These are phyloP conservation scores for Eulemur rufifrons DNA, from an alignment of 2,113 vertebrate genomes.

Conservation along the genomic window DNA sequence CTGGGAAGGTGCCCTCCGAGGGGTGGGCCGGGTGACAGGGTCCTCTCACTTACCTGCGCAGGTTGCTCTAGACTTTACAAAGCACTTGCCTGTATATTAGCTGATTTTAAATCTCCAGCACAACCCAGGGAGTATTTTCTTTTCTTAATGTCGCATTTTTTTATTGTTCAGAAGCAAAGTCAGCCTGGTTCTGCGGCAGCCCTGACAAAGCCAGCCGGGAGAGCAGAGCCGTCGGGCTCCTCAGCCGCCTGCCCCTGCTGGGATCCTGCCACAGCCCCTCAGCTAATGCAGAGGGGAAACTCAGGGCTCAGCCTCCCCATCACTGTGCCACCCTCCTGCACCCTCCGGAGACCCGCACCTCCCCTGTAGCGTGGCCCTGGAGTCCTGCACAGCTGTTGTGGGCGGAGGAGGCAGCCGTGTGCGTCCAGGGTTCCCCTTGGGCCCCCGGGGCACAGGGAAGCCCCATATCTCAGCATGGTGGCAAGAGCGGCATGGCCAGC, in stretches of 20 bases:
- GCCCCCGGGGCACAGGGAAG: neutral
- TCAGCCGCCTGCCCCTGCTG: fast-evolving
- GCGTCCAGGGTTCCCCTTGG: fast-evolving
- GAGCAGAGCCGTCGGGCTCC: fast-evolving
- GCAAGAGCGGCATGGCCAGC: neutral
- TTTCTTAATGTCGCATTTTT: neutral
- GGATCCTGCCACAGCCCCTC: neutral
- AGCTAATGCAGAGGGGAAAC: neutral
- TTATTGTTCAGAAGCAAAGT: neutral
- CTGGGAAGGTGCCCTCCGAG: neutral
- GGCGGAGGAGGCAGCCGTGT: neutral
- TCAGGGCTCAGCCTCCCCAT: fast-evolving
- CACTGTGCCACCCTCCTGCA: too few species aligned
- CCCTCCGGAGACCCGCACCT: neutral
- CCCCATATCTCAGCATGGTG: too few species aligned
- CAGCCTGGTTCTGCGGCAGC: neutral
- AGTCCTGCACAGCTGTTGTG: neutral
- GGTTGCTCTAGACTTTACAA: fast-evolving
- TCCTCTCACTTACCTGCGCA: fast-evolving
- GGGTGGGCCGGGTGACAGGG: neutral
- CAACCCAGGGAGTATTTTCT: neutral
- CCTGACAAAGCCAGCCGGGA: too few species aligned
- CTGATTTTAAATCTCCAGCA: neutral
- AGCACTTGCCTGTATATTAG: neutral
- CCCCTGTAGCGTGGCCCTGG: neutral